Percentiles rank a stretch among this genome's conserved stretches.
Conservation (phyloP, 2,888 invertebrate genomes). For the Xestobium rufovillosum region DNA sequence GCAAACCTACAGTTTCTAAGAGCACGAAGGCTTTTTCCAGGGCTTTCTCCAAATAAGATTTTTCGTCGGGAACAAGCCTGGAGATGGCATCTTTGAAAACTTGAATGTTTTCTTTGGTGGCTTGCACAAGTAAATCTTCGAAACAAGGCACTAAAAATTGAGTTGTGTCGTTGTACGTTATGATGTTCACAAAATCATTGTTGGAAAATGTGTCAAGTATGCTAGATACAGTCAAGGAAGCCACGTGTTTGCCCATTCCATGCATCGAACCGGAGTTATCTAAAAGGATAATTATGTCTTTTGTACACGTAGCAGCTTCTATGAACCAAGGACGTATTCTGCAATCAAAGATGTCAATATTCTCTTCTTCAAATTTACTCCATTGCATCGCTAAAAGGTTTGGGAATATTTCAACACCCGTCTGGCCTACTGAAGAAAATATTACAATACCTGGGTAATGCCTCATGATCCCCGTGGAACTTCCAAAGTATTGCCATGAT, state of each 20-base stretch:
- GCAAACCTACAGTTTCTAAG: conserved; percentile 56
- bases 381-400: conserved; percentile 56
- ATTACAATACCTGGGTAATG: conserved; percentile 63
- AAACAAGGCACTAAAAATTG: conserved; percentile 79
- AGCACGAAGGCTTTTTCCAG: conserved; percentile 78
- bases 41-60: conserved; percentile 79
- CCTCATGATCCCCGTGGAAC: conserved; percentile 84
- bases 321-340: conserved; percentile 93
- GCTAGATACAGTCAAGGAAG: conserved; percentile 77
- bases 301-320: conserved; percentile 95
- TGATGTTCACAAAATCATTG: conserved; percentile 94
- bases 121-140: conserved; percentile 74
- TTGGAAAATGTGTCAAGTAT: conserved; percentile 93
- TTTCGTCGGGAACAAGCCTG: conserved; percentile 61
- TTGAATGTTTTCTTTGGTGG: conserved; percentile 75
- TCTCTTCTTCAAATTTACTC: conserved; percentile 43
- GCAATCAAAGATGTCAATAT: conserved; percentile 81
- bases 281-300: conserved; percentile 91
- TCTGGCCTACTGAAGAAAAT: conserved; percentile 9
- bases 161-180: conserved; percentile 62
- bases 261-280: conserved; percentile 97
- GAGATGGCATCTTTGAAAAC: conserved; percentile 65
- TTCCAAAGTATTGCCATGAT: conserved; percentile 97
- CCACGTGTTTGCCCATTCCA: conserved; percentile 64
- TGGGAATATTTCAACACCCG: conserved; percentile 7